A percentile compares a stretch with the other conserved stretches of the same genome.
Conservation (phyloP, 2,113 vertebrate genomes). For the Marmota monax region DNA sequence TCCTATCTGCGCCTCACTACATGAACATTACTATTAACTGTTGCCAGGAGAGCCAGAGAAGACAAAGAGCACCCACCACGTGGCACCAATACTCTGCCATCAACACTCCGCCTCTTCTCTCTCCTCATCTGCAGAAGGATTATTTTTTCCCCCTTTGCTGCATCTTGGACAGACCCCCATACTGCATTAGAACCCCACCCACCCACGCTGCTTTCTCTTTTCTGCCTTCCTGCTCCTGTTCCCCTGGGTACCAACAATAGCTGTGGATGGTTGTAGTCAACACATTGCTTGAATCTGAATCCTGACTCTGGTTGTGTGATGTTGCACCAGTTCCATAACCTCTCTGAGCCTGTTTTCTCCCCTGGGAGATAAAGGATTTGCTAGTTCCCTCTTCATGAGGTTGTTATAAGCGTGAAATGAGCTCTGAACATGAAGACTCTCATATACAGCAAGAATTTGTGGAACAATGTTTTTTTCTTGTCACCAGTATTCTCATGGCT, state of each 20-base stretch:
- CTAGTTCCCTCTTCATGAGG: background rate
- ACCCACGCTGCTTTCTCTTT: background rate
- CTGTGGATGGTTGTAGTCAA: background rate
- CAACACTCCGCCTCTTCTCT: background rate
- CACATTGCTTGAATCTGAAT: background rate
- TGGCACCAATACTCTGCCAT: background rate
- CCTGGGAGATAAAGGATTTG: background rate
- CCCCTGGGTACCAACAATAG: background rate
- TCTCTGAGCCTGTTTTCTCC: background rate
- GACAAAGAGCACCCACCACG: background rate
- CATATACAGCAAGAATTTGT: background rate
- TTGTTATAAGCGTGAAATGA: background rate
- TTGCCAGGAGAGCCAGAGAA: constrained; percentile 42
- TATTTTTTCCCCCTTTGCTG: background rate
- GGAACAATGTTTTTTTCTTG: background rate
- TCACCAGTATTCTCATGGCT: background rate
- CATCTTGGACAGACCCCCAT: background rate
- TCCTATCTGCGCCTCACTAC: background rate
- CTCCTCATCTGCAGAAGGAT: background rate
- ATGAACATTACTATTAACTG: background rate
- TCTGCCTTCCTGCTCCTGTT: background rate
- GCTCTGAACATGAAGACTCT: background rate
- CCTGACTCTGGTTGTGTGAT: background rate
- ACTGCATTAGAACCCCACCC: background rate
- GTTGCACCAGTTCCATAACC: background rate